Conservation (phyloP, 1,140 invertebrate genomes). For the Polypedilum pembai region DNA sequence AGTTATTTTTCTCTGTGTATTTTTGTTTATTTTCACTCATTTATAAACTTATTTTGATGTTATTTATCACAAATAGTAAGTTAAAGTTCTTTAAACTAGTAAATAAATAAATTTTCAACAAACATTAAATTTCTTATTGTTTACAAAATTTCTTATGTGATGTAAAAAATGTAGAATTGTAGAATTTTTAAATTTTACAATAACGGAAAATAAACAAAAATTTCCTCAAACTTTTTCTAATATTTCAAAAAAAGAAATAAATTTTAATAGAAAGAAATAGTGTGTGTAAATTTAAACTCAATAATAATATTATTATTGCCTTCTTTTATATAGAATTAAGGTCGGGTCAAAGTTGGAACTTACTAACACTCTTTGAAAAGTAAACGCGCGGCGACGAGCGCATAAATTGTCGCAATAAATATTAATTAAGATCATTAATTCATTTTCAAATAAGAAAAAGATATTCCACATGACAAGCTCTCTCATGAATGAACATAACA, state of each 20-base stretch:
- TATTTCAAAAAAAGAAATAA: too few species aligned
- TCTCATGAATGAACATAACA: not conserved
- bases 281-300: too few species aligned
- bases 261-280: too few species aligned
- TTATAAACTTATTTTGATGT: too few species aligned
- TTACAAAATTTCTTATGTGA: not conserved
- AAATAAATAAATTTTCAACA: too few species aligned
- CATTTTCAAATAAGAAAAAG: not conserved
- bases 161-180: not conserved
- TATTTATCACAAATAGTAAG: too few species aligned
- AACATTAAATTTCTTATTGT: not conserved
- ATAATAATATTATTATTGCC: not conserved
- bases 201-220: not conserved
- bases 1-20: too few species aligned
- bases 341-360: not conserved
- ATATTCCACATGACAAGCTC: too few species aligned
- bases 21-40: too few species aligned
- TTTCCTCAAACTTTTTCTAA: not conserved
- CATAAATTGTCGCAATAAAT: constrained; percentile 27
- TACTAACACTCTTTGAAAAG: not conserved
- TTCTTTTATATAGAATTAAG: not conserved
- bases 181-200: not conserved
- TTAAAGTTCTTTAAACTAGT: too few species aligned
- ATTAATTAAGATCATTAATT: constrained; percentile 27
- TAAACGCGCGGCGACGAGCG: not conserved